These are phyloP conservation scores for Napeogenes inachia DNA, from an alignment of 2,888 invertebrate genomes.

Conservation along the genomic window DNA sequence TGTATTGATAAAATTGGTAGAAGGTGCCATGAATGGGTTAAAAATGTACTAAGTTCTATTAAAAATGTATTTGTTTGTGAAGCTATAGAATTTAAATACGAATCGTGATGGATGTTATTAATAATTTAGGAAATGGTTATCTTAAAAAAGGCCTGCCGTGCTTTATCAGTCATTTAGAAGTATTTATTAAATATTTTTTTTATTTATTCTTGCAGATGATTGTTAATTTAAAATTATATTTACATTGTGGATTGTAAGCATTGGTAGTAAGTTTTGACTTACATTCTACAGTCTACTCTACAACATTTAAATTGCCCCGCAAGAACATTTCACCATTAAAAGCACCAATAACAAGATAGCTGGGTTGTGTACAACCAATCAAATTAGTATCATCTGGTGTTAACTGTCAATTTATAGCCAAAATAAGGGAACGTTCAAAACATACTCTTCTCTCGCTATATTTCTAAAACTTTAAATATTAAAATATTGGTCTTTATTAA, in stretches of 20 bases:
- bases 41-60: neutral
- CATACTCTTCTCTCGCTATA: neutral
- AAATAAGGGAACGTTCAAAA: conserved; percentile 23
- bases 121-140: no score
- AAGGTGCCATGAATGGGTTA: conserved; percentile 11
- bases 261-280: neutral
- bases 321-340: neutral
- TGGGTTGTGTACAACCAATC: conserved; percentile 35
- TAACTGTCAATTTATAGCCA: conserved; percentile 36
- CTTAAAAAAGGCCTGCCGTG: neutral
- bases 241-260: no score
- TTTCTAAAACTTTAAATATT: neutral
- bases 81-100: no score
- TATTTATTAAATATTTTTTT: no score
- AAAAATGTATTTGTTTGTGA: neutral
- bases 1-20: conserved; percentile 65
- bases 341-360: conserved; percentile 13
- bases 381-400: conserved; percentile 41
- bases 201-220: no score
- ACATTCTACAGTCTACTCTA: neutral
- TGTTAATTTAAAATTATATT: no score
- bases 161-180: no score
- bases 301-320: neutral
- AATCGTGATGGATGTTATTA: no score
- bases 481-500: neutral